A percentile compares a stretch with the other conserved stretches of the same genome.
Conservation (phyloP, 2,888 invertebrate genomes). For the Nowickia ferox region DNA sequence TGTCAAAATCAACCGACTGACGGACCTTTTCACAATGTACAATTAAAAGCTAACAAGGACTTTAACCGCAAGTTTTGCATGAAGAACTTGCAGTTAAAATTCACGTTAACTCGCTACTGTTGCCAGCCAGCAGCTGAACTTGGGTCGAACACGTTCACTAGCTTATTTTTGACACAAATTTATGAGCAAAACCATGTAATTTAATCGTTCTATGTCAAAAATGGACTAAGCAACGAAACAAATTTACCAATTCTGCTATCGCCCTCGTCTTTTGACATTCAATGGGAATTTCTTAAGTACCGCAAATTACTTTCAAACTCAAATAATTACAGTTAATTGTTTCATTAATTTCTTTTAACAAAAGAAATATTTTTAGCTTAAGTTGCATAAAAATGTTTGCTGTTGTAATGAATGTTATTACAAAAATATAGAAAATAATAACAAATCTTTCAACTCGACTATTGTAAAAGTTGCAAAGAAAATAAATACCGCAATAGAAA, state of each 20-base stretch:
- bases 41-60: too few species aligned
- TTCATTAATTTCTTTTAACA: neutral
- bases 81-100: too few species aligned
- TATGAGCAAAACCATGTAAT: too few species aligned
- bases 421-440: slow-evolving; percentile 17
- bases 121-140: too few species aligned
- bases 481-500: neutral
- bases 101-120: too few species aligned
- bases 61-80: too few species aligned
- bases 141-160: too few species aligned
- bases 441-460: slow-evolving; percentile 9
- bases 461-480: neutral
- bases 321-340: neutral
- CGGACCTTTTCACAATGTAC: too few species aligned
- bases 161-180: too few species aligned
- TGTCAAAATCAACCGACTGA: too few species aligned
- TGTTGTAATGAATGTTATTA: neutral
- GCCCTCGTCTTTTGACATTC: slow-evolving; percentile 25
- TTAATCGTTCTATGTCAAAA: too few species aligned
- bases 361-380: slow-evolving; percentile 3
- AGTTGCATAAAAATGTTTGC: neutral
- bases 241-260: neutral
- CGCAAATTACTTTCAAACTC: slow-evolving; percentile 35
- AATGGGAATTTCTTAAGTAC: slow-evolving; percentile 16
- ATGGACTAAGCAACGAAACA: too few species aligned